Conservation (phyloP, 2,113 vertebrate genomes). For the Regulus satrapa region DNA sequence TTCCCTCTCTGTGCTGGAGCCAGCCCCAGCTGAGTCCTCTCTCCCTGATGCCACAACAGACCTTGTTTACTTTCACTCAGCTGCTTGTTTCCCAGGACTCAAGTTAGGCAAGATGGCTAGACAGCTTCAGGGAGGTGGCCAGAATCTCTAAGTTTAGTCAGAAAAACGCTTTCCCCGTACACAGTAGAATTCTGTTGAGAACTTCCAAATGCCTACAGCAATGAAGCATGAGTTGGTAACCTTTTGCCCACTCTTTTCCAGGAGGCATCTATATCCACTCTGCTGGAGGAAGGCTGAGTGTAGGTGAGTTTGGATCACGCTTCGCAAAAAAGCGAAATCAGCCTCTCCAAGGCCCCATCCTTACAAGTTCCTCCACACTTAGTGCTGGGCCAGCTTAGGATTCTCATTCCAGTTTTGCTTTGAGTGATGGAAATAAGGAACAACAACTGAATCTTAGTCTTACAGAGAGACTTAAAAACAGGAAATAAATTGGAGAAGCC, state of each 20-base stretch:
- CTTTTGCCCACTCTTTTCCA: not conserved
- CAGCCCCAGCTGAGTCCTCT: not conserved
- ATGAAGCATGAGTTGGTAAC: not conserved
- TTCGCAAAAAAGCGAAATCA: not conserved
- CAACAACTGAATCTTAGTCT: not conserved
- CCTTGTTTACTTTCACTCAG: not conserved
- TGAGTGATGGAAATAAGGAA: not conserved
- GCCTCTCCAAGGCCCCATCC: not conserved
- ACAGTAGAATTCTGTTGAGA: not conserved
- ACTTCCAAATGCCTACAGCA: fast-evolving
- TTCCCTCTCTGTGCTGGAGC: not conserved
- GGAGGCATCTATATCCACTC: not conserved
- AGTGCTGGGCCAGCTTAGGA: not conserved
- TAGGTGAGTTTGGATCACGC: not conserved
- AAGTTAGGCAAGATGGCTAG: not conserved
- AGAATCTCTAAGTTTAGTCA: not conserved
- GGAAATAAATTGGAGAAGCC: not conserved
- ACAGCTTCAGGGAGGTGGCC: not conserved
- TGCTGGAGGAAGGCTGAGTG: not conserved
- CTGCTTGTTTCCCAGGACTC: not conserved
- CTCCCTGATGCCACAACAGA: not conserved
- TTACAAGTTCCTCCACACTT: not conserved
- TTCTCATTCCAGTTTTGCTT: not conserved
- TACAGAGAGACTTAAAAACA: not conserved
- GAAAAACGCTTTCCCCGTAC: not conserved